A percentile compares a stretch with the other conserved stretches of the same genome.
Evolutionary conservation across 2,888 invertebrate species (phyloP).

Genomic region (Trisateles emortualis): DNA sequence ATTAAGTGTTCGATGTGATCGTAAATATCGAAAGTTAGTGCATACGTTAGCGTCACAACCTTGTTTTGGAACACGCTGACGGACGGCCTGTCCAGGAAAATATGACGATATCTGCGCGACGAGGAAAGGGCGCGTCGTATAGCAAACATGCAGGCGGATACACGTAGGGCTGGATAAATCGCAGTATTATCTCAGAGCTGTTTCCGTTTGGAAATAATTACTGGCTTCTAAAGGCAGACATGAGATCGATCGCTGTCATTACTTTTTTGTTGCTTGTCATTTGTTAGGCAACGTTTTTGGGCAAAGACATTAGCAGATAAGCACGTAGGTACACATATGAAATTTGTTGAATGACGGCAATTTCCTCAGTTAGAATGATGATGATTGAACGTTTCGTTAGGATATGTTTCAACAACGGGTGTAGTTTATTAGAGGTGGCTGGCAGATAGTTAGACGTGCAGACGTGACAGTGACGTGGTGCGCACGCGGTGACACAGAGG

Average conservation of each 20-base stretch:
- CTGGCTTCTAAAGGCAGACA: slow-evolving; percentile 41
- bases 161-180: slow-evolving; percentile 65
- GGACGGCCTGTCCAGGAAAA: slow-evolving; percentile 47
- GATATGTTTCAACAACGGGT: slow-evolving; percentile 21
- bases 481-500: slow-evolving; percentile 79
- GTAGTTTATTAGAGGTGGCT: slow-evolving; percentile 7
- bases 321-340: slow-evolving; percentile 53
- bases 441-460: slow-evolving; percentile 19
- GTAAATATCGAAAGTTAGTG: slow-evolving; percentile 67
- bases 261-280: slow-evolving; percentile 63
- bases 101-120: slow-evolving; percentile 50
- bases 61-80: slow-evolving; percentile 55
- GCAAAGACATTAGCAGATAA: slow-evolving; percentile 53
- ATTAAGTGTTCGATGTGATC: slow-evolving; percentile 71
- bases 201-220: slow-evolving; percentile 74
- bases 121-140: slow-evolving; percentile 54
- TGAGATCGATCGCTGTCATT: slow-evolving; percentile 66
- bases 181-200: slow-evolving; percentile 67
- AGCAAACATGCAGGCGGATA: slow-evolving; percentile 58
- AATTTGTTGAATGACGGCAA: slow-evolving; percentile 60
- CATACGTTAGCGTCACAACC: slow-evolving; percentile 61
- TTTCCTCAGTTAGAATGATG: slow-evolving; percentile 53
- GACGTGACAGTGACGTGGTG: slow-evolving; percentile 48
- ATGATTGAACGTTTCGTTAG: slow-evolving; percentile 42
- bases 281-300: slow-evolving; percentile 51